Base-by-base conservation (phyloP, 2,113 vertebrate genomes). In the Tor tambroides region DNA sequence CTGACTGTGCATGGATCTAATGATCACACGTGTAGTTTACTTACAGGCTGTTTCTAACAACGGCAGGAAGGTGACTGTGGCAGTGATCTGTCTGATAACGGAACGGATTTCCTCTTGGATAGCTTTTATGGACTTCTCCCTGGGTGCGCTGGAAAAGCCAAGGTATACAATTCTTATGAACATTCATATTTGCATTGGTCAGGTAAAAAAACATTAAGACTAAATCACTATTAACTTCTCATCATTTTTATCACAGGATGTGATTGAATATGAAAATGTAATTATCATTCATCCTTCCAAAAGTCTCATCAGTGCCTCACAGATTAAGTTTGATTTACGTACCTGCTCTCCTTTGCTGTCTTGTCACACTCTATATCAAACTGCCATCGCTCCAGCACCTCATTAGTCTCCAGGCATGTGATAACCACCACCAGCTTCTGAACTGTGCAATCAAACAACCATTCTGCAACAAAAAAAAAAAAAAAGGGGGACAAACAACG, bases 51-150 rank as follows among this genome's bases (percentile, higher is more conserved):
- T 96, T 92, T 99, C 97, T 86, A 99, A 76, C 56, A 99, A 93
- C 0, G 97, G 98, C 91, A 99, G 93, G 91, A 99, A 99, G 7
- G 98, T 99, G 43, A 99, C 97, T 0, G 98, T 98, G 83, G 98
- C 98, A 15, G 98, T 99, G 86, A 99, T 95, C 91, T 99, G 98
- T 80, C 98, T 95, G 90, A 99, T 98, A 63, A 99, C 97, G 0
- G 97, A 98, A 83, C 97, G 96, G 86, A 99, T 98, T 95, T 99
- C 98, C 90, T 98, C 97, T 91, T 99, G 98, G 83, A 99, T 97
- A 83, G 95, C 96, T 91, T 98, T 99, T 61, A 97, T 96, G 74
- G 98, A 97, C 91, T 98, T 99, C 69, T 98, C 96, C 89, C 97
- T 95, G 41, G 97, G 95, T 90, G 92, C 90, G 32, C 98, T 99